Evolutionary conservation across 1,140 invertebrate species (phyloP), one percentile per base, ranked within the genome.

Genomic region (Trachelipus rathkii): DNA sequence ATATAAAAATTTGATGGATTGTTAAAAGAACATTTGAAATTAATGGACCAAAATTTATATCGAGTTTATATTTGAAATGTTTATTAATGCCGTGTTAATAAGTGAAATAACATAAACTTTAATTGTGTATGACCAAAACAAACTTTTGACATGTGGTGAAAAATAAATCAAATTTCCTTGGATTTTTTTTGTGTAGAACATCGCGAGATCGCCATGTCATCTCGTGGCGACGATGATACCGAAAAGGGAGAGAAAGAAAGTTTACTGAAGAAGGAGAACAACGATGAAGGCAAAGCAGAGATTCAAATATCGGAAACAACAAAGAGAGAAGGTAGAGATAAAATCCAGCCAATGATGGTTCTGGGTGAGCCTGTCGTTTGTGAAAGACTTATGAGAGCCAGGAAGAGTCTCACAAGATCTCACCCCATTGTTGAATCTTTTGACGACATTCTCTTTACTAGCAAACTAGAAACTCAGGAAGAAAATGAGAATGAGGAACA

Each of bases 401-500:
- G 77, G 69, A 78, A 78, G 50, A 74, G 73, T 67, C 60, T 78
- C 6, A 78, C 77, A 9, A 44, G 77, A 53, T 78, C 72, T 50
- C 70, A 78, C 2, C 33, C 67, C 10, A 69, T 78, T 13, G 77
- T 74, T 45, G 77, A 78, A 50, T 43, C 72, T 9, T 74, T 78
- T 33, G 77, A 74, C 67, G 77, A 78, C 43, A 68, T 72, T 13
- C 74, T 72, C 68, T 67, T 78, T 6, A n/a, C 13, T 0, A 68
- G 69, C 10, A 72, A 74, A 11, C 10, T 24, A 1, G 45, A 60
- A 15, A 10, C n/a, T 11, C 43, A 67, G 10, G 70, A 74, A 24
- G 77, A 78, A 72, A 71, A 78, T 19, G 77, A 78, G 73, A 66
- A 44, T 10, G 70, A 60, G 10, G 68, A 78, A 43, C 21, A 21